Conservation (phyloP, 2,113 vertebrate genomes). For the Grus americana region DNA sequence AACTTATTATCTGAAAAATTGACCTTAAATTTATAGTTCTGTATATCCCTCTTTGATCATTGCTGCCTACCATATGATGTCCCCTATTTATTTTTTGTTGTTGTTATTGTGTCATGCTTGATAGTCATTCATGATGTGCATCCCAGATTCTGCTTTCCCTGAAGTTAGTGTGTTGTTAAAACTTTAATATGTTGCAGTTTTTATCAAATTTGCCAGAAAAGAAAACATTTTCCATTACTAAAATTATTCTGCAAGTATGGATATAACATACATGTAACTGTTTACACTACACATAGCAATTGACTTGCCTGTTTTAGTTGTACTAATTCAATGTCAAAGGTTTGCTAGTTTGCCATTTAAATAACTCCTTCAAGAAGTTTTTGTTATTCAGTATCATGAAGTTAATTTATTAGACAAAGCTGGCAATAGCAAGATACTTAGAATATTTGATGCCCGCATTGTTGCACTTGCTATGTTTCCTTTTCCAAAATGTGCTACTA, state of each 20-base stretch:
- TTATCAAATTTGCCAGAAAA: not conserved
- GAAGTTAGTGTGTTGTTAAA: not conserved
- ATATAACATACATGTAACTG: not conserved
- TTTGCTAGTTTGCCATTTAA: not conserved
- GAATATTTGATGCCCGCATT: not conserved
- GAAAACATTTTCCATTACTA: not conserved
- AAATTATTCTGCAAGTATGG: not conserved
- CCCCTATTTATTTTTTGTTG: not conserved
- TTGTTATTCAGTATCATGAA: not conserved
- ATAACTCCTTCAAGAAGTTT: not conserved
- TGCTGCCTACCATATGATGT: not conserved
- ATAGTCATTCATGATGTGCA: not conserved
- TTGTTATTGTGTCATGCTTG: not conserved
- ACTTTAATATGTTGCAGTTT: not conserved
- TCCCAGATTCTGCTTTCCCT: not conserved
- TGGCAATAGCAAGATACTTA: not conserved
- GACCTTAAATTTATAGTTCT: not conserved
- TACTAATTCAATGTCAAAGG: not conserved
- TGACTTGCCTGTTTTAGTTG: not conserved
- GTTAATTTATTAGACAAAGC: slow-evolving; percentile 6
- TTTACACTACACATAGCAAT: not conserved
- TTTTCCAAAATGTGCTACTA: slow-evolving; percentile 5
- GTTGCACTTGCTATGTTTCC: not conserved
- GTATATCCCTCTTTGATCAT: not conserved
- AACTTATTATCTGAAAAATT: not conserved